Percentiles rank a stretch among this genome's conserved stretches.
Conservation (phyloP, 2,113 vertebrate species). For the Carlito syrichta region DNA sequence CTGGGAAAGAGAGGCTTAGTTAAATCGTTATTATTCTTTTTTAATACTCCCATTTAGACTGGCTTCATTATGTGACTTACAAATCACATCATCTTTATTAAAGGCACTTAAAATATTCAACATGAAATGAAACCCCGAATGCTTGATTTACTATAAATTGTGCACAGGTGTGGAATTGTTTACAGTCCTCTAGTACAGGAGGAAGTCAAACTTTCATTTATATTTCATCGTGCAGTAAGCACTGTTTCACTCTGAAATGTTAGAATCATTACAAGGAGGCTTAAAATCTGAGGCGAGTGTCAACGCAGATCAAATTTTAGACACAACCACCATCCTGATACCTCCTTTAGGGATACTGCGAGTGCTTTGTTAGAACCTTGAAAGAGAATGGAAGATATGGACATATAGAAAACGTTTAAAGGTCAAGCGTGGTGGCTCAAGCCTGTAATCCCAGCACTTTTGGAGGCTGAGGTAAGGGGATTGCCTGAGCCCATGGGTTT, state of each 20-base stretch:
- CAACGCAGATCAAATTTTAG: background rate
- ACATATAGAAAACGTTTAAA: background rate
- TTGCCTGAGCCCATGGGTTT: no score
- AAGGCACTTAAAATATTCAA: conserved; percentile 54
- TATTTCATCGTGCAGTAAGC: background rate
- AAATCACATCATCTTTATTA: conserved; percentile 69
- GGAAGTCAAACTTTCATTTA: conserved; percentile 44
- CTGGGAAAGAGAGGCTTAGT: background rate
- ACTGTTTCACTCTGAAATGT: conserved; percentile 6
- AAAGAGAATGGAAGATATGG: background rate
- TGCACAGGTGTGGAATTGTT: conserved; percentile 47
- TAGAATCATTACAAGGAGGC: background rate
- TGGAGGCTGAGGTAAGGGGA: no score
- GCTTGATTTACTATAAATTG: conserved; percentile 25
- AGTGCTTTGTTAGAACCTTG: background rate
- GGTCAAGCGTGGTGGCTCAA: no score
- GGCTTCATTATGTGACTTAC: conserved; percentile 59
- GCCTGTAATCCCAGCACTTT: no score
- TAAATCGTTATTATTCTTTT: conserved; percentile 56
- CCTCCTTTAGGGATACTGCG: background rate
- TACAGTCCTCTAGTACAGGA: background rate
- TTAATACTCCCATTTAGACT: conserved; percentile 51
- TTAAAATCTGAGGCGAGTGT: background rate
- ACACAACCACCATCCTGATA: background rate
- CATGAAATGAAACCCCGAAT: conserved; percentile 25